phyloP scores from a whole-genome alignment of 2,113 vertebrate genomes.

The Eudyptes chrysolophus region DNA sequence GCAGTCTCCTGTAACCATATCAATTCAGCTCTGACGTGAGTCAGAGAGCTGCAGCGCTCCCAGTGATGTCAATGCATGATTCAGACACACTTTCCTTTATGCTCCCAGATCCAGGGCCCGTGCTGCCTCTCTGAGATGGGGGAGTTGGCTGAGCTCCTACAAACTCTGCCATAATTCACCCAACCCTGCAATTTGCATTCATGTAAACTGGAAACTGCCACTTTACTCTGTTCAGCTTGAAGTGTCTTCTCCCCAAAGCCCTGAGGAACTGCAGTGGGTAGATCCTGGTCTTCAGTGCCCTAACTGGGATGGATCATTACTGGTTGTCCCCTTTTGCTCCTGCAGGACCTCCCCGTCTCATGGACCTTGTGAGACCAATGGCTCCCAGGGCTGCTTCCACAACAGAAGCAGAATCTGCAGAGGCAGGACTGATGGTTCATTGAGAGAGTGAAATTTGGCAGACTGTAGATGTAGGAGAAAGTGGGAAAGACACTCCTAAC shows the following conservation, averaged over 20 bases:
- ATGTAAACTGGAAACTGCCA: background rate
- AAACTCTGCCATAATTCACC: background rate
- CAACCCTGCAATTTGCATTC: background rate
- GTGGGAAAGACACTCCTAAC: background rate
- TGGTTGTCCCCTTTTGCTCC: background rate
- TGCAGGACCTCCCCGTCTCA: background rate
- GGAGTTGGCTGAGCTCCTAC: background rate
- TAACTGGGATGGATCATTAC: background rate
- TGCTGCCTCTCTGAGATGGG: background rate
- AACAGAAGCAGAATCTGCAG: background rate
- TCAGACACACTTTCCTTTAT: background rate
- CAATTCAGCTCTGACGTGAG: conserved; percentile 10
- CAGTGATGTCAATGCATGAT: background rate
- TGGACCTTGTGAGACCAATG: background rate
- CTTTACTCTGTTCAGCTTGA: background rate
- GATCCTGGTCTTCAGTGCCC: background rate
- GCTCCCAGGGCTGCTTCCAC: background rate
- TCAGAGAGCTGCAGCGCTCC: background rate
- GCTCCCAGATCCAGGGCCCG: background rate
- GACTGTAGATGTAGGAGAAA: background rate
- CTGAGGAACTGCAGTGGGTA: background rate
- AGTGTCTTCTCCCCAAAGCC: background rate
- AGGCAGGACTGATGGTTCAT: background rate
- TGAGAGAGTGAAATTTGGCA: background rate
- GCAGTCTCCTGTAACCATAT: background rate